A percentile compares a stretch with the other conserved stretches of the same genome.
phyloP scores from a whole-genome alignment of 2,113 vertebrate genomes.

The Hystrix brachyura region DNA sequence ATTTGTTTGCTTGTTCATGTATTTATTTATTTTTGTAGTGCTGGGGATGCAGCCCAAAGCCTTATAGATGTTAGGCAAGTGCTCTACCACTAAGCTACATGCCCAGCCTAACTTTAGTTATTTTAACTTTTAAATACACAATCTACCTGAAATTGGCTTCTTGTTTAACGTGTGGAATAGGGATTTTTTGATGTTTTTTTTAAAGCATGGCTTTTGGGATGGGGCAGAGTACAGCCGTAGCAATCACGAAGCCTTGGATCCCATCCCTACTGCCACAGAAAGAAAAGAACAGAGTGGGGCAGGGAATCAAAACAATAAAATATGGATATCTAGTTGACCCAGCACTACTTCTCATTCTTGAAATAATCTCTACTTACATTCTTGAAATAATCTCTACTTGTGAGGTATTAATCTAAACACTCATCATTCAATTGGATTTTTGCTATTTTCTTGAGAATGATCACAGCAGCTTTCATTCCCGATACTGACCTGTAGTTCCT shows the following conservation, averaged over 20 bases:
- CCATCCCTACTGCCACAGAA: background rate
- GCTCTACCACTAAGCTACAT: background rate
- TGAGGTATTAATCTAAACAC: background rate
- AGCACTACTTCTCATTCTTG: background rate
- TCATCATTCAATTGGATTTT: background rate
- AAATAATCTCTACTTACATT: background rate
- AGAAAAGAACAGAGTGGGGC: background rate
- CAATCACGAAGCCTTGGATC: background rate
- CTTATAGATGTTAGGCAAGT: background rate
- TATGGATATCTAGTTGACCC: background rate
- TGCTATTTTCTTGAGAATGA: constrained; percentile 19
- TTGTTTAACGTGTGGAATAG: background rate
- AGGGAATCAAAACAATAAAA: background rate
- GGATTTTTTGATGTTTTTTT: constrained; percentile 1
- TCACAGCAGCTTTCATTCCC: background rate
- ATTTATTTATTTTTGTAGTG: background rate
- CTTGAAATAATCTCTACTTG: background rate
- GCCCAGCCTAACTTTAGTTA: background rate
- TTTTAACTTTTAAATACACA: background rate
- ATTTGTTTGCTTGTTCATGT: background rate
- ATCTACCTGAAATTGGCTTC: background rate
- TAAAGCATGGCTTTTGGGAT: background rate
- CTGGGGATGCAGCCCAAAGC: background rate
- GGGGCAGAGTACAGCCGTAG: background rate
- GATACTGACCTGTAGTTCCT: background rate